Evolutionary conservation across 2,888 invertebrate species (phyloP), one percentile per base, ranked within the genome.

Genomic region (Aphidius colemani): DNA sequence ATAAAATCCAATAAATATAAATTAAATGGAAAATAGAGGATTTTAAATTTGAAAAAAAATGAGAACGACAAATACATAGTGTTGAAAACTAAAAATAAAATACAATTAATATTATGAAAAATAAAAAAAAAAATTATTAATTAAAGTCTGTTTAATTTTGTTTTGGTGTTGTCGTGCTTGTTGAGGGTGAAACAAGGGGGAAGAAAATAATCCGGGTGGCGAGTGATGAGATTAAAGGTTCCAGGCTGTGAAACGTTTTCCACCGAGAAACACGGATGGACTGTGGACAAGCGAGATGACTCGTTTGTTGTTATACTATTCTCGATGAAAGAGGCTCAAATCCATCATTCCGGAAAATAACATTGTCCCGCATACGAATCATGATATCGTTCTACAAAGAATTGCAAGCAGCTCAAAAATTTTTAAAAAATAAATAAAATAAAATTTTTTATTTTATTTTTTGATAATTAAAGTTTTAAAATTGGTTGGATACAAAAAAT

Each of bases 261-360:
- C 30, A 30, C 3, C 30, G 30, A 30, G 30, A 30, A 30, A 30
- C 30, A 30, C 2, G 30, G 5, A 30, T 30, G 30, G 30, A 30
- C 30, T 30, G 66, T 56, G 56, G 66, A 65, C 66, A 65, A 66
- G 63, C 63, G 66, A 65, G 30, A 30, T 30, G 30, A 30, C 30
- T 61, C 66, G 60, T 63, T 58, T 65, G 64, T 70, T 68, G 63
- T 64, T 67, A 73, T 68, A 72, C 67, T 69, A 63, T 66, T 67
- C 68, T 75, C 80, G 80, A 78, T 80, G 78, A 82, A 82, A 82
- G 79, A 80, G 81, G 82, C 82, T 82, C 80, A 81, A 76, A 74
- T 75, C 76, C 80, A 81, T 71, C 78, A 74, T 77, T 76, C 78
- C 81, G 82, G 80, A 81, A 81, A 82, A 82, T 82, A 81, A 82